Evolutionary conservation across 2,888 invertebrate genomes (phyloP).

Genomic region (Silvanus unidentatus): DNA sequence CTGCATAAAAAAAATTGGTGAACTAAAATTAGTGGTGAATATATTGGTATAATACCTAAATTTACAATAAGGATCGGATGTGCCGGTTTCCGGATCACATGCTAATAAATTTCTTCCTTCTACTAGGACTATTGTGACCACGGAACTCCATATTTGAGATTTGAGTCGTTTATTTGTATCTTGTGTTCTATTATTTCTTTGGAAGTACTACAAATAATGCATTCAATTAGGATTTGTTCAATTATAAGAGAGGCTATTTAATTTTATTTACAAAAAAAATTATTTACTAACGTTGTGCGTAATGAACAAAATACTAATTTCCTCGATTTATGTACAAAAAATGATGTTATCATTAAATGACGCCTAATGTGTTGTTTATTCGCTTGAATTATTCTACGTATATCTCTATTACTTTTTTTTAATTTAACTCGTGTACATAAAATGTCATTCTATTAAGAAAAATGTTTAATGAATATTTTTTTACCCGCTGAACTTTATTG

Average conservation of each 20-base stretch:
- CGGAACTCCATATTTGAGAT: conserved; percentile 95
- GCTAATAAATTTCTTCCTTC: conserved; percentile 87
- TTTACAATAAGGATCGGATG: conserved; percentile 91
- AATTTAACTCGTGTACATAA: no score
- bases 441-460: no score
- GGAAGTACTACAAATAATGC: conserved; percentile 62
- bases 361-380: no score
- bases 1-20: conserved; percentile 49
- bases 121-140: conserved; percentile 94
- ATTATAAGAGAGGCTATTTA: no score
- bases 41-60: conserved; percentile 62
- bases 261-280: no score
- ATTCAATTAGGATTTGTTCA: neutral
- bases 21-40: neutral
- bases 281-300: no score
- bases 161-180: conserved; percentile 81
- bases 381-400: no score
- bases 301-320: no score
- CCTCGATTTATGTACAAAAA: no score
- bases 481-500: conserved; percentile 39
- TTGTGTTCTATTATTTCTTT: conserved; percentile 68
- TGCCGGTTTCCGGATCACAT: conserved; percentile 82
- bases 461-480: no score
- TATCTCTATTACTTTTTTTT: no score
- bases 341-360: no score